Evolutionary conservation across 2,797 vertebrate species (phyloP).

Genomic region (Gobio occitaniae): DNA sequence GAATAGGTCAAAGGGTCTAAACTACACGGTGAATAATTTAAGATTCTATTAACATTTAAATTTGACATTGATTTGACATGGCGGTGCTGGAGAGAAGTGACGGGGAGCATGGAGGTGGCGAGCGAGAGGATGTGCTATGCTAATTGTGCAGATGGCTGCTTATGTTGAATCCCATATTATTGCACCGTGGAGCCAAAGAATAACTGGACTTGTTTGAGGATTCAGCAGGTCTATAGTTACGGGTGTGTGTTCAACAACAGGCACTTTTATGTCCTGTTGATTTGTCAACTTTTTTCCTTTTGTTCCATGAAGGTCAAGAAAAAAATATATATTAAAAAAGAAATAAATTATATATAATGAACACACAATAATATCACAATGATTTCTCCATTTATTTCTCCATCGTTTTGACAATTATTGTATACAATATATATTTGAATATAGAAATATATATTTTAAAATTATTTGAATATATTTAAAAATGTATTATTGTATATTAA

Average conservation of each 20-base stretch:
- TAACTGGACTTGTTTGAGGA: conserved; percentile 20
- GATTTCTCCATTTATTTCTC: no score
- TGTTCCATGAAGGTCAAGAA: neutral
- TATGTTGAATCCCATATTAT: conserved; percentile 46
- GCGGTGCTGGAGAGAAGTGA: conserved; percentile 67
- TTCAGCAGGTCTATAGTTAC: neutral
- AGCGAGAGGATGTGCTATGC: conserved; percentile 55
- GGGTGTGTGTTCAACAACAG: neutral
- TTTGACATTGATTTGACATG: conserved; percentile 83
- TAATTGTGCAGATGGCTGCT: conserved; percentile 63
- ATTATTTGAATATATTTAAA: neutral
- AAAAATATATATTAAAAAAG: neutral
- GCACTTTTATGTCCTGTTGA: neutral
- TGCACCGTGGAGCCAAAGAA: conserved; percentile 8
- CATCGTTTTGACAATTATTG: no score
- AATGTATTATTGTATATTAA: no score
- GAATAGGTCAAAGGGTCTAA: conserved; percentile 77
- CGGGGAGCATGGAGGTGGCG: conserved; percentile 58
- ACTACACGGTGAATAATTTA: conserved; percentile 81
- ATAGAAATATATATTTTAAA: neutral
- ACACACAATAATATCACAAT: no score
- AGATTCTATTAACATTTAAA: conserved; percentile 84
- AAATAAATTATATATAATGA: neutral
- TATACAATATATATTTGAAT: neutral
- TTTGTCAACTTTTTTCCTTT: neutral